Percentiles rank a stretch among this genome's conserved stretches.
Evolutionary conservation across 1,140 invertebrate genomes (phyloP).

Genomic region (Philotrypesis tridentata): DNA sequence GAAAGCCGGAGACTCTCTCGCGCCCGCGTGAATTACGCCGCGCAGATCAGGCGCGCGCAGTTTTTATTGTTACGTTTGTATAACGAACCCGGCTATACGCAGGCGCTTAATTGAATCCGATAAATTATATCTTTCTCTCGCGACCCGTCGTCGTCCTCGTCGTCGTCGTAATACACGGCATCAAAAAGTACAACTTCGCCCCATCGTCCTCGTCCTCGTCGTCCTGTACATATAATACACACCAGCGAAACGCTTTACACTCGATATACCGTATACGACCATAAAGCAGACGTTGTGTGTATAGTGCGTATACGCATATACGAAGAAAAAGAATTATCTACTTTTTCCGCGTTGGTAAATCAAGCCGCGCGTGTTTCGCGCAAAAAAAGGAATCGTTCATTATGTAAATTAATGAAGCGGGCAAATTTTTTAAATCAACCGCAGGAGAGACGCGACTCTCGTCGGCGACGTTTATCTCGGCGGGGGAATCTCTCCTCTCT

Average conservation of each 20-base stretch:
- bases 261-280: no score
- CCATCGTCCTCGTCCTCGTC: no score
- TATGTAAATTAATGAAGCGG: neutral
- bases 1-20: neutral
- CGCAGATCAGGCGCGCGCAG: neutral
- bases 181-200: no score
- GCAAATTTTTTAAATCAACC: conserved; percentile 29
- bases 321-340: neutral
- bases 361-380: neutral
- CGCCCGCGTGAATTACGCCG: neutral
- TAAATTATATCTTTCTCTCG: neutral
- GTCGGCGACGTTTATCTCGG: conserved; percentile 11
- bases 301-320: no score
- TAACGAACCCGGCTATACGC: neutral
- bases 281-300: no score
- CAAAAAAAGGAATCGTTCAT: conserved; percentile 14
- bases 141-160: no score
- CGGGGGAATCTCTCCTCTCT: neutral
- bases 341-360: neutral
- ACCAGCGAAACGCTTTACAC: no score
- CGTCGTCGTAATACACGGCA: no score
- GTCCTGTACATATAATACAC: no score
- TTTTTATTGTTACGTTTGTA: neutral
- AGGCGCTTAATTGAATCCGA: neutral
- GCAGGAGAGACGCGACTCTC: neutral